Conservation (phyloP, 2,888 invertebrate genomes). For the Hybos culiciformis region DNA sequence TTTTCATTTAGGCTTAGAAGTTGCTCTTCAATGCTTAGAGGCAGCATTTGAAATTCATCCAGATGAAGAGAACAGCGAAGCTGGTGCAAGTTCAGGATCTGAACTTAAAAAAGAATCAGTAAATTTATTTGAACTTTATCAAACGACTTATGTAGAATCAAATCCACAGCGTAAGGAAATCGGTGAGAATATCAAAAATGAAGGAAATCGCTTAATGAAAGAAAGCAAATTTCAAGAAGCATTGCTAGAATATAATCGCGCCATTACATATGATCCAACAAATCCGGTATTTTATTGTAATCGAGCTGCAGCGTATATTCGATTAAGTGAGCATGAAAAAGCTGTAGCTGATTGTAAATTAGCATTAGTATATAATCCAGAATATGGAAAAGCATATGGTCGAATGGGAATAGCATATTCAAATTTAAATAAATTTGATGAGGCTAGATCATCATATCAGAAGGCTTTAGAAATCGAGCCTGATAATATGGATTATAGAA, state of each 20-base stretch:
- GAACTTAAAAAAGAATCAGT: slow-evolving; percentile 23
- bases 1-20: too few species aligned
- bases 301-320: slow-evolving; percentile 89
- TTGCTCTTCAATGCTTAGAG: slow-evolving; percentile 88
- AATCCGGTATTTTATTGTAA: slow-evolving; percentile 97
- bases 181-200: slow-evolving; percentile 76
- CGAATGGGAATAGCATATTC: slow-evolving; percentile 80
- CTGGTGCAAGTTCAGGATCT: slow-evolving; percentile 10
- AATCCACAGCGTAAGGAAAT: slow-evolving; percentile 44
- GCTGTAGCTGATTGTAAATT: slow-evolving; percentile 85
- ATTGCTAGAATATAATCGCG: slow-evolving; percentile 67
- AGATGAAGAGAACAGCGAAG: slow-evolving; percentile 17
- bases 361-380: slow-evolving; percentile 76
- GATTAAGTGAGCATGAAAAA: slow-evolving; percentile 65
- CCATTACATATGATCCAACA: slow-evolving; percentile 70
- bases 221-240: slow-evolving; percentile 68
- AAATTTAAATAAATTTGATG: slow-evolving; percentile 64
- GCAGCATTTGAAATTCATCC: slow-evolving; percentile 63
- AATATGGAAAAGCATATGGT: slow-evolving; percentile 91
- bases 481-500: slow-evolving; percentile 76
- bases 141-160: slow-evolving; percentile 32
- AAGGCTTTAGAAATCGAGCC: slow-evolving; percentile 86
- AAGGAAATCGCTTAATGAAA: slow-evolving; percentile 84
- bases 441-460: slow-evolving; percentile 74
- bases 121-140: slow-evolving; percentile 37